Base-by-base conservation (phyloP, 1,140 invertebrate species). In the Acyrthosiphon pisum region DNA sequence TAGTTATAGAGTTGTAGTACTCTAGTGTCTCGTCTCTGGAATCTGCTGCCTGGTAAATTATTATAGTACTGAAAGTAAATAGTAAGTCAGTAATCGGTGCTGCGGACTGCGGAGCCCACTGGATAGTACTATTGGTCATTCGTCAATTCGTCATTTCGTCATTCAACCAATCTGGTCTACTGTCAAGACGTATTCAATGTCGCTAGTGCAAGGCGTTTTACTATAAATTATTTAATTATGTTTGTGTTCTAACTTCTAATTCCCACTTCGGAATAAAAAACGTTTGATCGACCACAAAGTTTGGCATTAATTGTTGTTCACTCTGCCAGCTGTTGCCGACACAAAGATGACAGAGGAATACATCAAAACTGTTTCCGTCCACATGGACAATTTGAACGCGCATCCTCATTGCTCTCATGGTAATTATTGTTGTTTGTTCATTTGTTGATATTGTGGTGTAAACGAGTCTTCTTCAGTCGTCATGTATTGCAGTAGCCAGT, bases 361-460 rank as follows among this genome's bases (percentile, higher is more conserved):
- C 35, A 37, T 84, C 20, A 93, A 86, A 83, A 86, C 44, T 8
- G 48, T 93, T 7, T 3, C 91, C 1, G 81, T 93, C 3, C 81
- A 93, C 81, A 93, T 93, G 91, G 91, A 93, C 1, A 56, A 35
- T 50, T 93, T 93, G 48, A 53, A 86, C 14, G 11, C 50, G 22
- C 91, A 93, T 53, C 91, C 91, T 8, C 50, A 86, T 11, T 93
- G 91, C 48, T 26, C 81, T 84, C 91, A 93, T 0, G 91, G 91
- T 93, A 37, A 93, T 53, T 86, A 81, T 83, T 37, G n/a, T 93
- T 84, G 0, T 41, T 84, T 41, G 9, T 90, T 68, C 8, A 35
- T 68, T 76, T 76, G 30, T 68, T 68, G 26, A n/a, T 68, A 76
- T 76, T 76, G 30, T 76, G n/a, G 6, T 76, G 14, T 76, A 3